Conservation (phyloP, 1,140 invertebrate genomes). For the Ptiloglossa arizonensis region DNA sequence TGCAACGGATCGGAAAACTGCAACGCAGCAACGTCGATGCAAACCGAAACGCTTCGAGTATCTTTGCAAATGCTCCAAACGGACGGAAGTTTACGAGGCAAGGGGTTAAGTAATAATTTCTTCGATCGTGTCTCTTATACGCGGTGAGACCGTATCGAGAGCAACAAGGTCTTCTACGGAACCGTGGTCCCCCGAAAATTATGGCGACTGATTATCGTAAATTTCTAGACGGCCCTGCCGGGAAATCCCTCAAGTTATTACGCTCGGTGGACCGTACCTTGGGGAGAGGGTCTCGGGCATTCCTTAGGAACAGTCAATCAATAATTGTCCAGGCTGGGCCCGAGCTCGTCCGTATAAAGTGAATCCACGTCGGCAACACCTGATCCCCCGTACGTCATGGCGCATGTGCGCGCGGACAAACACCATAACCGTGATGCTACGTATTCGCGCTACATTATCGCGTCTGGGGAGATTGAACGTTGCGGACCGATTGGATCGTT, state of each 20-base stretch:
- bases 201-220: conserved; percentile 59
- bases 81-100: too few relatives aligned
- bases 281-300: conserved; percentile 20
- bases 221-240: conserved; percentile 44
- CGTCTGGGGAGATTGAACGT: neutral
- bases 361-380: conserved; percentile 32
- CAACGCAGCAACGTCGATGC: too few relatives aligned
- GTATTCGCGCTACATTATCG: neutral
- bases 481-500: too few relatives aligned
- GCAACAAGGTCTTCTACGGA: neutral
- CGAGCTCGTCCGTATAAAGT: conserved; percentile 42
- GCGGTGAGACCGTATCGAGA: too few relatives aligned
- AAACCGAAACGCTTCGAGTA: too few relatives aligned
- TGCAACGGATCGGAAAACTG: too few relatives aligned
- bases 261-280: conserved; percentile 21
- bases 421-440: neutral
- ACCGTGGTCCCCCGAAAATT: conserved; percentile 17
- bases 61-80: too few relatives aligned
- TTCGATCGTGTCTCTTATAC: too few relatives aligned
- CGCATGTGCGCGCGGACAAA: conserved; percentile 25
- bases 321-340: conserved; percentile 48
- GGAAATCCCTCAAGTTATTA: conserved; percentile 65
- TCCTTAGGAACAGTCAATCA: conserved; percentile 57
- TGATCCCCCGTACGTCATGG: conserved; percentile 32
- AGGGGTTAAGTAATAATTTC: too few relatives aligned